Evolutionary conservation across 2,888 invertebrate genomes (phyloP).

Genomic region (Timema podura): DNA sequence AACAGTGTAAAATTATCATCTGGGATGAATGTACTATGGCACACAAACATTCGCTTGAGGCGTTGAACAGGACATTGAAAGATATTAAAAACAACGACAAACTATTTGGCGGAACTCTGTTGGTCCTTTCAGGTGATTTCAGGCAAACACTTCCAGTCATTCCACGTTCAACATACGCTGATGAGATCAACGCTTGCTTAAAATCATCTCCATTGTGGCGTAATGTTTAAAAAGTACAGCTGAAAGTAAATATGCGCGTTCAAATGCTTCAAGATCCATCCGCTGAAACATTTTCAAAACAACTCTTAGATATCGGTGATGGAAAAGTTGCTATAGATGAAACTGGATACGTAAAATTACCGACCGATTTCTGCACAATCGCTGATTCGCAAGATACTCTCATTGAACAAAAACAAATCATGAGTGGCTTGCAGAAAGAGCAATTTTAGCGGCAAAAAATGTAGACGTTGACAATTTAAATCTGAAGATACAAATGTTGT

Average conservation of each 20-base stretch:
- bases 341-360: conserved; percentile 17
- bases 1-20: conserved; percentile 10
- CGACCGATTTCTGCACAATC: conserved; percentile 18
- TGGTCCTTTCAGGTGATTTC: conserved; percentile 16
- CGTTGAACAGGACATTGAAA: background rate
- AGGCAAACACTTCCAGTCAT: conserved; percentile 21
- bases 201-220: conserved; percentile 13
- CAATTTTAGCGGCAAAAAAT: conserved; percentile 22
- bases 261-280: conserved; percentile 14
- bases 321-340: conserved; percentile 15
- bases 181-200: conserved; percentile 12
- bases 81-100: background rate
- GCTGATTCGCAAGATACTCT: conserved; percentile 19
- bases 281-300: conserved; percentile 12
- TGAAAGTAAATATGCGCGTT: conserved; percentile 7
- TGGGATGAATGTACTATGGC: conserved; percentile 16
- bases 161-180: conserved; percentile 10
- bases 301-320: conserved; percentile 19
- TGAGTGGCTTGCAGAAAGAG: conserved; percentile 15
- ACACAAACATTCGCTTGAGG: conserved; percentile 9
- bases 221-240: background rate
- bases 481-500: conserved; percentile 18
- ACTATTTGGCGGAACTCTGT: conserved; percentile 15
- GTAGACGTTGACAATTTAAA: conserved; percentile 18
- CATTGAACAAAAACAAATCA: conserved; percentile 15